A percentile compares a stretch with the other conserved stretches of the same genome.
Conservation (phyloP, 2,888 invertebrate species). For the Drosophila formosana region DNA sequence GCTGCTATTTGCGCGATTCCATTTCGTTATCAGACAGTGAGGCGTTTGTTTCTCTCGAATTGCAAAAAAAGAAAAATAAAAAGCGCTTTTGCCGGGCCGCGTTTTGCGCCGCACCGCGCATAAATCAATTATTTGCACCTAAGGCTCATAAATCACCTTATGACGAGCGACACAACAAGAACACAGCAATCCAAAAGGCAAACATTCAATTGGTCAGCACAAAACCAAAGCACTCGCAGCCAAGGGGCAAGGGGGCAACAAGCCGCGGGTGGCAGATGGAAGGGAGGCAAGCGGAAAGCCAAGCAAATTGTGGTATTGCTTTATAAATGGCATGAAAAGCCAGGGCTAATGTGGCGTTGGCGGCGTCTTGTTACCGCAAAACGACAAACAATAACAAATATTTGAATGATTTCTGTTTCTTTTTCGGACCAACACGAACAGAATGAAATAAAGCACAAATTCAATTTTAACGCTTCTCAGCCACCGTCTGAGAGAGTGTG, state of each 20-base stretch:
- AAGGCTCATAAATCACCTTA: conserved; percentile 69
- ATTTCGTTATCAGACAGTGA: conserved; percentile 39
- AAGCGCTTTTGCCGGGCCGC: not conserved
- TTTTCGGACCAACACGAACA: not conserved
- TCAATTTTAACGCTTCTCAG: conserved; percentile 44
- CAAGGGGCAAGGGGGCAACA: conserved; percentile 6
- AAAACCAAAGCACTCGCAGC: conserved; percentile 26
- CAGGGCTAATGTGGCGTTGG: conserved; percentile 70
- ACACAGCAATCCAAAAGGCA: conserved; percentile 18
- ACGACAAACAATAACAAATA: conserved; percentile 45
- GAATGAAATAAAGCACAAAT: conserved; percentile 25
- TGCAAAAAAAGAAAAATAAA: conserved; percentile 24
- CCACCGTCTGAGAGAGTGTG: not conserved
- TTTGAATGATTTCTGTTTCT: conserved; percentile 66
- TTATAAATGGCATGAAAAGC: conserved; percentile 67
- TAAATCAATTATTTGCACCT: conserved; percentile 80
- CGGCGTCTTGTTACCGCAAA: conserved; percentile 73
- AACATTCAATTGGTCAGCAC: conserved; percentile 27
- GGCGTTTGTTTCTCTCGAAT: conserved; percentile 26
- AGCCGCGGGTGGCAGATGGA: not conserved
- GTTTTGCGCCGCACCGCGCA: conserved; percentile 47
- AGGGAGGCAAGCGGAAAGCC: conserved; percentile 21
- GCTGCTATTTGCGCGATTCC: conserved; percentile 21
- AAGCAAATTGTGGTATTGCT: conserved; percentile 59
- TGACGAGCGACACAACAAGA: conserved; percentile 61